Evolutionary conservation across 2,113 vertebrate species (phyloP).

Genomic region (Calidris pugnax): DNA sequence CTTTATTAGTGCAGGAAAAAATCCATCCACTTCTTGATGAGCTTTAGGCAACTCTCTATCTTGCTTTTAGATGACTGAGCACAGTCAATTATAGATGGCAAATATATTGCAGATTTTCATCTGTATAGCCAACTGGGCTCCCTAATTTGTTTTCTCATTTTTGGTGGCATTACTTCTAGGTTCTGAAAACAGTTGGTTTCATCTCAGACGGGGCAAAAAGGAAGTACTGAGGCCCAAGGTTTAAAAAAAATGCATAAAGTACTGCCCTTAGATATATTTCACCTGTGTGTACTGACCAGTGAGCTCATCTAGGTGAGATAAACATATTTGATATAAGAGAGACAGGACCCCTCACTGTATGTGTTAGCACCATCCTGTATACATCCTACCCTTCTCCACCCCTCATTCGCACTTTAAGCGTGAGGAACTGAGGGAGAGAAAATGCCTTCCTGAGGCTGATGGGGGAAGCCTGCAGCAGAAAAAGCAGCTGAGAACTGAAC

Average conservation of each 20-base stretch:
- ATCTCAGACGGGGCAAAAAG: not conserved
- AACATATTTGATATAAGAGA: not conserved
- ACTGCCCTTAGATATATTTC: not conserved
- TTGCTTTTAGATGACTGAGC: not conserved
- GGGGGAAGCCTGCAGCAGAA: not conserved
- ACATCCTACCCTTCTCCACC: not conserved
- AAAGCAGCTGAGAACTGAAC: not conserved
- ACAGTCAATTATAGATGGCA: not conserved
- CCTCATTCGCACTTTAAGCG: not conserved
- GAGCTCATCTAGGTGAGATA: not conserved
- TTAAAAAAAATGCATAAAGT: not conserved
- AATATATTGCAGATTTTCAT: not conserved
- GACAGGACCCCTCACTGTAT: not conserved
- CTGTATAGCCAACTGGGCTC: not conserved
- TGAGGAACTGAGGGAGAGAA: not conserved
- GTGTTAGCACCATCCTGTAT: not conserved
- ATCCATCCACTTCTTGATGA: not conserved
- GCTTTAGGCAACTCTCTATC: not conserved
- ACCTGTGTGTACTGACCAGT: not conserved
- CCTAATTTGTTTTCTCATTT: not conserved
- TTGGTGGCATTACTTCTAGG: not conserved
- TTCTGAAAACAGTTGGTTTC: not conserved
- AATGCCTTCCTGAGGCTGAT: not conserved
- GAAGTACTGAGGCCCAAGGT: not conserved
- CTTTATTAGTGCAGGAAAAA: not conserved